These are phyloP conservation scores for Aplodontia rufa DNA, from an alignment of 2,113 vertebrate species.

Conservation along the genomic window DNA sequence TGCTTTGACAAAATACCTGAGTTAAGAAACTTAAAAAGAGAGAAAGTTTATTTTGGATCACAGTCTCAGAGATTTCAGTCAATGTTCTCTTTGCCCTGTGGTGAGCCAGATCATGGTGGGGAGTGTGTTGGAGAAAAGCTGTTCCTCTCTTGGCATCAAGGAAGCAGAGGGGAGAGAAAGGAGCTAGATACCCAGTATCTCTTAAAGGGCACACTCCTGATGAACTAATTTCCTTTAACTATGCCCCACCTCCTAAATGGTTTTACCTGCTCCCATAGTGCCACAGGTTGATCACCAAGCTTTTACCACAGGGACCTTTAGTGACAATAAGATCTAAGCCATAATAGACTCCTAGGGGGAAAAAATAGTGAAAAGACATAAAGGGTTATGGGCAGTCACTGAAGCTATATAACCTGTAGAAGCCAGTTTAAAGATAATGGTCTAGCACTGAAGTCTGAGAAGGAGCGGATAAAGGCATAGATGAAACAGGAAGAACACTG, in stretches of 20 bases:
- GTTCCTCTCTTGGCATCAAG: not conserved
- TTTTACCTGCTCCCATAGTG: not conserved
- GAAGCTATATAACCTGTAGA: not conserved
- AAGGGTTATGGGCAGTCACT: not conserved
- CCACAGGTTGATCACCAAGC: not conserved
- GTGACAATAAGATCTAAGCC: not conserved
- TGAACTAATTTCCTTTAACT: not conserved
- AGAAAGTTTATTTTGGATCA: not conserved
- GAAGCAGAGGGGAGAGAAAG: not conserved
- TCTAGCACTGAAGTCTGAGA: not conserved
- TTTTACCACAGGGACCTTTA: not conserved
- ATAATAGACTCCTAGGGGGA: not conserved
- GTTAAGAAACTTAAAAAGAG: no score
- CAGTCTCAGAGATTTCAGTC: not conserved
- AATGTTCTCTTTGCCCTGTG: not conserved
- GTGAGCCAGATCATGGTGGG: not conserved
- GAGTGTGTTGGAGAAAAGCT: not conserved
- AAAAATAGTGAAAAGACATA: not conserved
- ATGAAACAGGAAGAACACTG: not conserved
- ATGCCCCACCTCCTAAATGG: not conserved
- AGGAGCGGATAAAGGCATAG: not conserved
- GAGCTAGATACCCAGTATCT: not conserved
- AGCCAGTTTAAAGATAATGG: not conserved
- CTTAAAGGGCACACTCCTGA: not conserved
- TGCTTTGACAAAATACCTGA: not conserved